Percentiles rank a stretch among this genome's conserved stretches.
Evolutionary conservation across 2,888 invertebrate genomes (phyloP).

Genomic region (Dynastes tityus): DNA sequence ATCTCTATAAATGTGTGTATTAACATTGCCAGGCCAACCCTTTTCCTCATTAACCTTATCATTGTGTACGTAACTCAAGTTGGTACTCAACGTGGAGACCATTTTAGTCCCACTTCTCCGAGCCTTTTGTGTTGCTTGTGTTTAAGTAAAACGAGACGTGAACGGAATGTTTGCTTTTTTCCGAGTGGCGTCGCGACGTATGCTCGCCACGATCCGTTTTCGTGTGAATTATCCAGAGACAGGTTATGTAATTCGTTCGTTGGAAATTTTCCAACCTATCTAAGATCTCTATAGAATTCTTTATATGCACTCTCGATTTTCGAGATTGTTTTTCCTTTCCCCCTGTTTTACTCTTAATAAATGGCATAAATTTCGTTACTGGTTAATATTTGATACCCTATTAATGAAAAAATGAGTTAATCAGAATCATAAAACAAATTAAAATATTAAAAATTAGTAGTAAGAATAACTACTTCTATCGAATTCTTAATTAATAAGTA

Average conservation of each 20-base stretch:
- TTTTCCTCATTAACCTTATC: conserved; percentile 54
- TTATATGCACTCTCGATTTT: conserved; percentile 20
- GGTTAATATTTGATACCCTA: background rate
- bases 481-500: too few relatives aligned
- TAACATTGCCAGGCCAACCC: conserved; percentile 52
- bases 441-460: too few relatives aligned
- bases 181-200: conserved; percentile 27
- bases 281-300: conserved; percentile 29
- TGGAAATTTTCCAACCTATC: conserved; percentile 39
- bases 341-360: background rate
- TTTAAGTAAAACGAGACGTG: conserved; percentile 45
- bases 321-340: conserved; percentile 11
- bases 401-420: too few relatives aligned
- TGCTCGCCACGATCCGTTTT: conserved; percentile 25
- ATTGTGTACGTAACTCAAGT: conserved; percentile 54
- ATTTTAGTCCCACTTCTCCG: conserved; percentile 48
- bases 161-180: conserved; percentile 45
- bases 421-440: too few relatives aligned
- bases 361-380: conserved; percentile 18
- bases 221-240: conserved; percentile 42
- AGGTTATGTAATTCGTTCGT: conserved; percentile 35
- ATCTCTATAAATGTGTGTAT: conserved; percentile 55
- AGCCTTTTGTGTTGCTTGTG: conserved; percentile 46
- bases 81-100: conserved; percentile 49
- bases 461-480: too few relatives aligned